phyloP scores from a whole-genome alignment of 1,140 invertebrate species.

The Trichoplusia ni region DNA sequence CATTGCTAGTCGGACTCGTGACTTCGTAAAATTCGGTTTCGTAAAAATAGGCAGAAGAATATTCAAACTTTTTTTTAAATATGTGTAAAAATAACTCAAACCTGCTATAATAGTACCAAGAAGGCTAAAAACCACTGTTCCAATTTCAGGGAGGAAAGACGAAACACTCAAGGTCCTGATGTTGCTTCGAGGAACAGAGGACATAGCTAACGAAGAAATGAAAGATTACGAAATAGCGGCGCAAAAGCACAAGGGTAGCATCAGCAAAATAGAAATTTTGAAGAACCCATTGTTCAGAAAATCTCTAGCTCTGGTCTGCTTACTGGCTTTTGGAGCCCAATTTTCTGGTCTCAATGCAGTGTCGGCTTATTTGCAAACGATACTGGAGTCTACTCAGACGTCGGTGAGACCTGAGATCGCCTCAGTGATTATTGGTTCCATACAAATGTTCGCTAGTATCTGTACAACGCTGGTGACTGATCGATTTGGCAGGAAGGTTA shows the following conservation, averaged over 20 bases:
- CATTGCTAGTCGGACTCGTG: too few species aligned
- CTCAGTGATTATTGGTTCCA: constrained; percentile 84
- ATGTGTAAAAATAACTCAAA: not conserved
- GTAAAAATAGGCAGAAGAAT: too few species aligned
- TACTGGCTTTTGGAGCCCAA: constrained; percentile 83
- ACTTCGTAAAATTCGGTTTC: too few species aligned
- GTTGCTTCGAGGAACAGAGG: constrained; percentile 42
- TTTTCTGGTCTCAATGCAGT: constrained; percentile 86
- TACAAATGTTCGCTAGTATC: constrained; percentile 81
- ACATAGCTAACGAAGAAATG: constrained; percentile 41
- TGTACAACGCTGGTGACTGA: constrained; percentile 80
- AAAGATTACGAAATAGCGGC: constrained; percentile 35
- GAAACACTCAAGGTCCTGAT: constrained; percentile 43
- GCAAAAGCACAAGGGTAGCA: constrained; percentile 4
- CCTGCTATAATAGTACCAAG: too few species aligned
- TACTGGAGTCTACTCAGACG: constrained; percentile 82
- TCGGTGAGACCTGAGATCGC: constrained; percentile 82
- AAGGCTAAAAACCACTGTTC: too few species aligned
- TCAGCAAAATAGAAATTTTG: constrained; percentile 35
- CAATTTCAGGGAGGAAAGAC: constrained; percentile 30
- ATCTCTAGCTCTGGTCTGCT: constrained; percentile 28
- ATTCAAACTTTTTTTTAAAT: too few species aligned
- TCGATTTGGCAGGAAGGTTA: constrained; percentile 83
- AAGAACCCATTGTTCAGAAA: constrained; percentile 44
- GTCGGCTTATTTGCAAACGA: constrained; percentile 85